Percentiles rank a stretch among this genome's conserved stretches.
These are phyloP conservation scores for Rhipidura dahli DNA, from an alignment of 2,113 vertebrate genomes.

Conservation along the genomic window DNA sequence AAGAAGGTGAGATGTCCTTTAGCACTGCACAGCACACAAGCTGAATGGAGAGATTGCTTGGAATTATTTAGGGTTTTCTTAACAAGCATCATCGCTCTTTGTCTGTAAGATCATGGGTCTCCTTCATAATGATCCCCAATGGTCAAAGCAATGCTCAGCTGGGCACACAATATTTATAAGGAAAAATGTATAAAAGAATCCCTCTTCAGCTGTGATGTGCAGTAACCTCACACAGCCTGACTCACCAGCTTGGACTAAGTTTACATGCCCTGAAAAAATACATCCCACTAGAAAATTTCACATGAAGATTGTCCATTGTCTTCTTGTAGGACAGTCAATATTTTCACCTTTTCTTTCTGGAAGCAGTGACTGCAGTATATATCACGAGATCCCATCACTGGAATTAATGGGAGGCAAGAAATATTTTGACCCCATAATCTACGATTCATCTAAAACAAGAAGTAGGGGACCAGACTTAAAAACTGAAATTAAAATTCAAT, in stretches of 20 bases:
- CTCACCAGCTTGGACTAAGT: background rate
- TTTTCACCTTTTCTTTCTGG: background rate
- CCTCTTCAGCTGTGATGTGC: background rate
- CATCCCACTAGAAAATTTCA: background rate
- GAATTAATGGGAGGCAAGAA: background rate
- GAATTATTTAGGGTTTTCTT: background rate
- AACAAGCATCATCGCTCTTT: background rate
- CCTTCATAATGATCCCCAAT: background rate
- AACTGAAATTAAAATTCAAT: constrained; percentile 7
- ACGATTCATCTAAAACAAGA: background rate
- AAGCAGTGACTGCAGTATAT: background rate
- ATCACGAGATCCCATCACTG: background rate
- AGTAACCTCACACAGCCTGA: background rate
- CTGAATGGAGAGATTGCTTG: background rate
- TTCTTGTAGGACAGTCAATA: background rate
- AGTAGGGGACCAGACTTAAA: background rate
- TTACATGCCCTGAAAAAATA: background rate
- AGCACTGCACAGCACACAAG: background rate
- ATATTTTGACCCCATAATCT: background rate
- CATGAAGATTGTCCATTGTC: background rate
- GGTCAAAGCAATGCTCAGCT: background rate
- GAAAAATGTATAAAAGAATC: background rate
- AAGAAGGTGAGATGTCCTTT: background rate
- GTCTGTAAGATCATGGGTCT: rapidly evolving
- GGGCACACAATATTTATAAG: background rate